These are phyloP conservation scores for Acanthis flammea DNA, from an alignment of 2,797 vertebrate species.

Conservation along the genomic window DNA sequence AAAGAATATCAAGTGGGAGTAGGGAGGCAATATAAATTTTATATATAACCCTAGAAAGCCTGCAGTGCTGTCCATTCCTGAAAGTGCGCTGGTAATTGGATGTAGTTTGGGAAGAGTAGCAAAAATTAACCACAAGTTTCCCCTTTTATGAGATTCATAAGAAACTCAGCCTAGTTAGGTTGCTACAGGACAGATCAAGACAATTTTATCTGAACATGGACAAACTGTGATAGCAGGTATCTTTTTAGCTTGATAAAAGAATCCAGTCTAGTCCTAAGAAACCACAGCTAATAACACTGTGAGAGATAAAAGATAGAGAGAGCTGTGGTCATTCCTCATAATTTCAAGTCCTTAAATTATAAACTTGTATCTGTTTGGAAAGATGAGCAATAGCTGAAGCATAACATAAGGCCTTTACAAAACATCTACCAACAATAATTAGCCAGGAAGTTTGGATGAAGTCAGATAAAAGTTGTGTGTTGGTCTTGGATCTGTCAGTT, in stretches of 20 bases:
- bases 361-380: neutral
- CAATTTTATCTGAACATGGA: neutral
- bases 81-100: neutral
- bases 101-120: neutral
- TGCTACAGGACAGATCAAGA: neutral
- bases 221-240: neutral
- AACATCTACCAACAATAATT: neutral
- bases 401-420: neutral
- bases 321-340: neutral
- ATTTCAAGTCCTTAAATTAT: neutral
- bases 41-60: neutral
- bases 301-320: neutral
- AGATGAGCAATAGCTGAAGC: neutral
- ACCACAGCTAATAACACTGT: neutral
- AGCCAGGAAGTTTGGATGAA: neutral
- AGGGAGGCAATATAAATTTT: slow-evolving; percentile 1
- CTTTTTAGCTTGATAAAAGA: neutral
- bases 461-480: neutral
- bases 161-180: neutral
- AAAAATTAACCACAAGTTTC: neutral
- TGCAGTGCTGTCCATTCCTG: neutral
- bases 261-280: neutral
- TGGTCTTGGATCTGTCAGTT: neutral
- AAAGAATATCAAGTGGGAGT: slow-evolving; percentile 11
- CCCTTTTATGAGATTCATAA: neutral